Conservation (phyloP, 2,113 vertebrate genomes). For the Chrysochloris asiatica region DNA sequence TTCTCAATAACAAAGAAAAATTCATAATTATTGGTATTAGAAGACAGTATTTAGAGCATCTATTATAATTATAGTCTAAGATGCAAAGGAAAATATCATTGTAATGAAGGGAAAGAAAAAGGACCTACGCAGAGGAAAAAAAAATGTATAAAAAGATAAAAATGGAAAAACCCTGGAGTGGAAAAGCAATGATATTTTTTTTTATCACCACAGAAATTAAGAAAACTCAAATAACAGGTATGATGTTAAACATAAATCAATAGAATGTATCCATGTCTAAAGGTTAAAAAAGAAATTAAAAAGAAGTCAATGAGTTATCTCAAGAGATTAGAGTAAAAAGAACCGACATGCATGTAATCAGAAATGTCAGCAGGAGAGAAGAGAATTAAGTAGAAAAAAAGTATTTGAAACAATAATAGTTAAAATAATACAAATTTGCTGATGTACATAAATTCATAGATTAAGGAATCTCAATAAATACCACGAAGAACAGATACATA, state of each 20-base stretch:
- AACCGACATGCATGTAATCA: neutral
- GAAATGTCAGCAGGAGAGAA: neutral
- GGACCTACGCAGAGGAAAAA: neutral
- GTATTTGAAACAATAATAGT: neutral
- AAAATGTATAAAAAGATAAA: neutral
- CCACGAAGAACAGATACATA: no score
- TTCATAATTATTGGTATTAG: slow-evolving; percentile 20
- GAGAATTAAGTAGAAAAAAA: neutral
- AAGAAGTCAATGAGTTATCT: neutral
- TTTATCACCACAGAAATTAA: neutral
- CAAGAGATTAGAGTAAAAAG: neutral
- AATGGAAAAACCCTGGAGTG: neutral
- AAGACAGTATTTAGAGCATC: neutral
- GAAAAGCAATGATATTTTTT: neutral
- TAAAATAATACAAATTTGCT: neutral
- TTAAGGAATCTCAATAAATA: slow-evolving; percentile 15
- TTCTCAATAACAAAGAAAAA: slow-evolving; percentile 1
- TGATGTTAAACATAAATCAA: neutral
- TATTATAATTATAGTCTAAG: neutral
- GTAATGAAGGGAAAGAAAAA: neutral
- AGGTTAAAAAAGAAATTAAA: neutral
- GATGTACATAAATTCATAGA: neutral
- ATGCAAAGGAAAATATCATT: slow-evolving; percentile 18
- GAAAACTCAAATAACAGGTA: neutral
- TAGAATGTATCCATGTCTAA: slow-evolving; percentile 5